These are phyloP conservation scores for Propithecus perrieri DNA, from an alignment of 2,797 vertebrate genomes.

Conservation along the genomic window DNA sequence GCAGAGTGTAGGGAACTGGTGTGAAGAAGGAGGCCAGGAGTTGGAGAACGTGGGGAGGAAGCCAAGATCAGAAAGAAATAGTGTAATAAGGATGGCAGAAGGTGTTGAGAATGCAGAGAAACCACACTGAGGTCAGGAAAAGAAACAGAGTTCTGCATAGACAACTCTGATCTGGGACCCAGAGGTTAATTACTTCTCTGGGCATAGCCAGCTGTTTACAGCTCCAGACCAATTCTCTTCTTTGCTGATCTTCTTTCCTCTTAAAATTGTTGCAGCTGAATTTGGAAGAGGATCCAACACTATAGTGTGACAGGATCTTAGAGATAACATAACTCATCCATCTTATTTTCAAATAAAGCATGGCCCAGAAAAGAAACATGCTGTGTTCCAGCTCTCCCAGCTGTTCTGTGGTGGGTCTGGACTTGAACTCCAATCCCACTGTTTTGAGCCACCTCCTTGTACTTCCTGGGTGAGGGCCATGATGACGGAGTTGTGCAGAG, in stretches of 20 bases:
- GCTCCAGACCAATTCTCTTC: neutral
- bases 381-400: neutral
- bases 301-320: neutral
- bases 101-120: neutral
- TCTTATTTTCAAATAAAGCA: neutral
- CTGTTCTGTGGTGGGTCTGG: neutral
- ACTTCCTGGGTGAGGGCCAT: neutral
- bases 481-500: neutral
- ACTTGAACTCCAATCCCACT: constrained; percentile 2
- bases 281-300: neutral
- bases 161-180: neutral
- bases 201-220: neutral
- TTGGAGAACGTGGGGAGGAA: neutral
- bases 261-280: neutral
- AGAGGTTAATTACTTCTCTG: neutral
- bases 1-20: neutral
- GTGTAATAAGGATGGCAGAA: neutral
- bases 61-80: neutral
- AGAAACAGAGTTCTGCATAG: neutral
- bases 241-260: neutral
- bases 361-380: neutral
- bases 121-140: neutral
- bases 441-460: neutral
- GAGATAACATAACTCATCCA: neutral
- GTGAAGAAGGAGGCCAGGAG: neutral